Base-by-base conservation (phyloP, 1,140 invertebrate species). In the Subanguina moxae region DNA sequence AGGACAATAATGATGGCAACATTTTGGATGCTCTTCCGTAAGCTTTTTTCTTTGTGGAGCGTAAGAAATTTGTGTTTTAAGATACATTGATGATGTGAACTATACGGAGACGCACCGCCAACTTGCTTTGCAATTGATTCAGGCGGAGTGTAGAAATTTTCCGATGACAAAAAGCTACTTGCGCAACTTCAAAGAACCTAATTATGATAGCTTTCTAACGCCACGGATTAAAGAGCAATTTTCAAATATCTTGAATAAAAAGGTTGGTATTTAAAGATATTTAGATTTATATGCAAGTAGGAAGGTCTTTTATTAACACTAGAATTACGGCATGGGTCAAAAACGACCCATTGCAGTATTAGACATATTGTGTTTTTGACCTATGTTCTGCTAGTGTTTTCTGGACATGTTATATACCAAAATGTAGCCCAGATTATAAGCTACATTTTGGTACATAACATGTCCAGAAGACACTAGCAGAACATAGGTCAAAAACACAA, bases 121-220 rank as follows among this genome's bases (percentile, higher is more conserved):
- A 45, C 66, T 74, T 13, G 73, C 73, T 32, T 28, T 74, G 46
- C 42, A 67, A 63, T 57, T 74, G 21, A 77, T 74, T 38, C 58
- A 74, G 28, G 71, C 73, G 7, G 73, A 74, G 61, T 52, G 45
- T 30, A 38, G 56, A 23, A 77, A 57, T 15, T 74, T 62, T 28
- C 74, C 73, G n/a, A 71, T 57, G 57, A 74, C 73, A 1, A 76
- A 77, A 27, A 77, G 77, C 57, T 74, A 74, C 32, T 59, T 74
- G 75, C 62, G 59, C 27, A 30, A 69, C 17, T 64, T 74, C 57
- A 61, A 70, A 1, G 46, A 74, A 32, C 73, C 73, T 5, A 48
- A 73, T 48, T 74, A 74, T 52, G 67, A 76, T 32, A 77, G 71
- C 43, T 74, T 74, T 45, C 27, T 78, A 1, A 71, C 73, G 7